phyloP scores from a whole-genome alignment of 1,140 invertebrate species.

The Ectropis grisescens region DNA sequence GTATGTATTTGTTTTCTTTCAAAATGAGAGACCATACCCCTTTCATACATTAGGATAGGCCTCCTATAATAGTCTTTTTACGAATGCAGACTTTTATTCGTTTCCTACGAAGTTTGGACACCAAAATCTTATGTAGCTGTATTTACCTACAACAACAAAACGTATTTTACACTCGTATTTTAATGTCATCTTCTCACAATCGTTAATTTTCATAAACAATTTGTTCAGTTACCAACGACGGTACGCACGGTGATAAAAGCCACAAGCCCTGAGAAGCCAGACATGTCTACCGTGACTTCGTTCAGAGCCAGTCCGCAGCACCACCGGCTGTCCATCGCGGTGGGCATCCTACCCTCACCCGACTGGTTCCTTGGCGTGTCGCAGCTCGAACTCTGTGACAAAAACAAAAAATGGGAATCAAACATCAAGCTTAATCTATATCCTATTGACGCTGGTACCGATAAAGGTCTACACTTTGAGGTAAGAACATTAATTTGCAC shows the following conservation, averaged over 20 bases:
- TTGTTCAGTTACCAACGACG: conserved; percentile 26
- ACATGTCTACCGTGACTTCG: conserved; percentile 31
- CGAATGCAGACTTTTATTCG: too few relatives aligned
- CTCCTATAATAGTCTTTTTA: too few relatives aligned
- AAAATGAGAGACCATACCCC: too few relatives aligned
- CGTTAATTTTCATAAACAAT: too few relatives aligned
- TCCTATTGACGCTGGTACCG: conserved; percentile 51
- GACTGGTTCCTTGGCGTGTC: conserved; percentile 59
- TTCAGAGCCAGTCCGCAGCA: conserved; percentile 36
- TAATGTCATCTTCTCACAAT: too few relatives aligned
- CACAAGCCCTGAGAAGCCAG: conserved; percentile 27
- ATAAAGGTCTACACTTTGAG: conserved; percentile 46
- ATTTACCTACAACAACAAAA: too few relatives aligned
- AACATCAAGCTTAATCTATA: conserved; percentile 43
- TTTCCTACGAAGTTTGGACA: too few relatives aligned
- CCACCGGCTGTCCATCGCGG: conserved; percentile 41
- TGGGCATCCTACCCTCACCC: conserved; percentile 43
- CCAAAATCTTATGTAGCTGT: too few relatives aligned
- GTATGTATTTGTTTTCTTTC: too few relatives aligned
- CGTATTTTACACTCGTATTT: too few relatives aligned
- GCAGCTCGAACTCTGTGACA: conserved; percentile 43
- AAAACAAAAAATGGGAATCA: conserved; percentile 30
- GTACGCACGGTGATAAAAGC: conserved; percentile 53
- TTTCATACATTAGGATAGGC: too few relatives aligned
- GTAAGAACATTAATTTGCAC: conserved; percentile 15